Conservation (phyloP, 2,113 vertebrate genomes). For the human region GRCh38 chr4:128708001-128708500, state of each 20-base stretch:
- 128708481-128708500: background rate
- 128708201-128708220: background rate
- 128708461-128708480: background rate
- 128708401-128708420: background rate
- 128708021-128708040: background rate
- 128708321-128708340: slow-evolving; percentile 37
- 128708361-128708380: background rate
- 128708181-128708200: background rate
- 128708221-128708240: slow-evolving; percentile 33
- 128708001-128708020: slow-evolving; percentile 35
- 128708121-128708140: background rate
- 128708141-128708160: background rate
- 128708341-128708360: background rate
- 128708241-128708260: slow-evolving; percentile 43
- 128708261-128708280: slow-evolving; percentile 33
- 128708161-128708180: background rate
- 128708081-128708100: background rate
- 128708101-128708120: background rate
- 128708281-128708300: slow-evolving; percentile 11
- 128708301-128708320: background rate
- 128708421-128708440: background rate
- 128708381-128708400: background rate
- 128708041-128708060: background rate
- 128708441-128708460: background rate
- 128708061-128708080: background rate